A percentile compares a stretch with the other conserved stretches of the same genome.
Conservation (phyloP, 2,888 invertebrate species). For the Dynastes hyllus region DNA sequence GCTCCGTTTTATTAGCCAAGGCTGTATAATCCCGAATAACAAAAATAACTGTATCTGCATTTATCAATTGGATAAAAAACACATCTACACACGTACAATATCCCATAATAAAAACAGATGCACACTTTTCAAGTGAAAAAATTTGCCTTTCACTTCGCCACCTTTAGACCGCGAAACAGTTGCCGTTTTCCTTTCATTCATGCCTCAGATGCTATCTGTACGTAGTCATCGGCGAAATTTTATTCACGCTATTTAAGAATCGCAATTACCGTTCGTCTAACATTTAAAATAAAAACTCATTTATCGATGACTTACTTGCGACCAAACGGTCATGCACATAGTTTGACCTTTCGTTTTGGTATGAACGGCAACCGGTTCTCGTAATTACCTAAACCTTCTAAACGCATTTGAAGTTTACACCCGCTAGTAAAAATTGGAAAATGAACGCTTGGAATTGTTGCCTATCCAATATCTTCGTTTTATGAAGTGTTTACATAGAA, state of each 20-base stretch:
- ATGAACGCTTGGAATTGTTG: background rate
- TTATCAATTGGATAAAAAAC: too few species aligned
- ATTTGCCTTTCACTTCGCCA: too few species aligned
- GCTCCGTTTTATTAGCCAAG: too few species aligned
- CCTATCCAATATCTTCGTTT: too few species aligned
- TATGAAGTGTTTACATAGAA: too few species aligned
- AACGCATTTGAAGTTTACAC: slow-evolving; percentile 1
- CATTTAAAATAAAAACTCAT: slow-evolving; percentile 18
- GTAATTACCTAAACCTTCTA: slow-evolving; percentile 1
- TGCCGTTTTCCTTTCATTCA: slow-evolving; percentile 4
- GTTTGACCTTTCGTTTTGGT: slow-evolving; percentile 13
- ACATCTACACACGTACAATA: too few species aligned
- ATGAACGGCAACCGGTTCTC: slow-evolving; percentile 12
- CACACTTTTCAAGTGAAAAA: too few species aligned
- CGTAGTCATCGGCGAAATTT: background rate
- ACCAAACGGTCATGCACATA: background rate
- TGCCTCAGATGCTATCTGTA: background rate
- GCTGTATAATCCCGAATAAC: too few species aligned
- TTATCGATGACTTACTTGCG: background rate
- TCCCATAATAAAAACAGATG: too few species aligned
- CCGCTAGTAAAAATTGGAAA: slow-evolving; percentile 4
- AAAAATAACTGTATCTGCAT: too few species aligned
- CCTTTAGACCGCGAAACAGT: background rate
- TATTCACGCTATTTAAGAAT: background rate
- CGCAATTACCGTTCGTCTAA: background rate